Percentiles rank a stretch among this genome's conserved stretches.
phyloP scores from a whole-genome alignment of 30 jellyfish, hydroid and myxozoan species.

The Chrysaora quinquecirrha region DNA sequence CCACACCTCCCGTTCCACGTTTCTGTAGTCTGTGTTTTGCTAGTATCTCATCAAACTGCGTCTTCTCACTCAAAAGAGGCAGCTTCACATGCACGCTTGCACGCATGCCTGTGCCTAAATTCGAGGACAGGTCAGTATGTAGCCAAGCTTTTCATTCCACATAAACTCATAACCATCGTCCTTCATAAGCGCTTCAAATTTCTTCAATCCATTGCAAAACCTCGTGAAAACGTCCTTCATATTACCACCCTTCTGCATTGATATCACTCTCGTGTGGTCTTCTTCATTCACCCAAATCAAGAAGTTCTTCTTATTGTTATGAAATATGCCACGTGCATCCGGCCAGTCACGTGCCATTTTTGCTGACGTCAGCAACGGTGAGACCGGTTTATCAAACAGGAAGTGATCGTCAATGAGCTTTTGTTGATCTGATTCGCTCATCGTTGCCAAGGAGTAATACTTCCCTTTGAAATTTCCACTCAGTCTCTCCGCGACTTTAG shows the following conservation, averaged over 20 bases:
- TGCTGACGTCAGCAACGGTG: conserved; percentile 82
- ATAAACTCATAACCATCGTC: conserved; percentile 67
- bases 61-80: conserved; percentile 40
- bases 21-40: conserved; percentile 67
- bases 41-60: conserved; percentile 41
- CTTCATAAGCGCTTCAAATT: conserved; percentile 65
- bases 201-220: conserved; percentile 71
- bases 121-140: conserved; percentile 89
- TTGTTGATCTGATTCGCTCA: conserved; percentile 70
- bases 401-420: conserved; percentile 71
- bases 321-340: conserved; percentile 90
- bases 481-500: conserved; percentile 6
- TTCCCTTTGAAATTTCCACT: conserved; percentile 56
- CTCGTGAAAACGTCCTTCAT: conserved; percentile 80
- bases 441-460: conserved; percentile 46
- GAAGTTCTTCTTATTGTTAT: conserved; percentile 73
- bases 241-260: conserved; percentile 92
- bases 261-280: conserved; percentile 86
- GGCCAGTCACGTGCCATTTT: conserved; percentile 95
- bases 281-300: conserved; percentile 93
- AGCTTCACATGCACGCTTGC: conserved; percentile 91
- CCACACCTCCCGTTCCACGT: conserved; percentile 91
- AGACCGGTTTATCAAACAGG: conserved; percentile 90
- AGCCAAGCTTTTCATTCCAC: conserved; percentile 95
- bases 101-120: conserved; percentile 92